Base-by-base conservation (phyloP, 2,888 invertebrate species). In the Scaeva pyrastri region DNA sequence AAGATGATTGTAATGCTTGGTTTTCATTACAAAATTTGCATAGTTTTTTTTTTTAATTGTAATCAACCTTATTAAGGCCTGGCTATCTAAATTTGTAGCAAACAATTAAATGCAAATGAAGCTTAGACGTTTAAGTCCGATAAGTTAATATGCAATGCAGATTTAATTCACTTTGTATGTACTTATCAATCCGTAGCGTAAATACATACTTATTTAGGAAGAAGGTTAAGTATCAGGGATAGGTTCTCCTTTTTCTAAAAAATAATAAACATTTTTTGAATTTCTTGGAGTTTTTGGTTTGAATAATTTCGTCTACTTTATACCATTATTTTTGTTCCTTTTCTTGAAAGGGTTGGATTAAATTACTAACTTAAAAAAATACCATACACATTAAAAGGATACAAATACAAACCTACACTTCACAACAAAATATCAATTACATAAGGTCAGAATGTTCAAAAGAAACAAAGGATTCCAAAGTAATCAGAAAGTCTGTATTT, bases 371-470 rank as follows among this genome's bases (percentile, higher is more conserved):
- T 19, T 2, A 3, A 26, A 55, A 10, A 2, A 14, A 55, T 26
- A 16, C 31, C 10, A 16, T 39, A 39, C 21, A 11, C 39, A 39
- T n/a, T n/a, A 60, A 58, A 19, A 14, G 3, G 41, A 12, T 1
- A 26, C n/a, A 3, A 41, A 12, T 39, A 58, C 23, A n/a, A 21
- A 43, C 43, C n/a, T 41, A 11, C 2, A n/a, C 26, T 12, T 0
- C 0, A 19, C 39, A 41, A 11, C 7, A 64, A 11, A 23, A 10
- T 48, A 19, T 14, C 50, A 66, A 36, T 66, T 66, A 66, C 50
- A 50, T 66, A 66, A 66, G 50, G 50, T 36, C 14, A 50, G 50
- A 21, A 19, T n/a, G 48, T 36, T 36, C 14, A 50, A 19, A 21
- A 1, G 4, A n/a, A 66, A 66, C 48, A 66, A 66, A 66, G 19